These are phyloP conservation scores for Egretta garzetta DNA, from an alignment of 2,113 vertebrate genomes.

Conservation along the genomic window DNA sequence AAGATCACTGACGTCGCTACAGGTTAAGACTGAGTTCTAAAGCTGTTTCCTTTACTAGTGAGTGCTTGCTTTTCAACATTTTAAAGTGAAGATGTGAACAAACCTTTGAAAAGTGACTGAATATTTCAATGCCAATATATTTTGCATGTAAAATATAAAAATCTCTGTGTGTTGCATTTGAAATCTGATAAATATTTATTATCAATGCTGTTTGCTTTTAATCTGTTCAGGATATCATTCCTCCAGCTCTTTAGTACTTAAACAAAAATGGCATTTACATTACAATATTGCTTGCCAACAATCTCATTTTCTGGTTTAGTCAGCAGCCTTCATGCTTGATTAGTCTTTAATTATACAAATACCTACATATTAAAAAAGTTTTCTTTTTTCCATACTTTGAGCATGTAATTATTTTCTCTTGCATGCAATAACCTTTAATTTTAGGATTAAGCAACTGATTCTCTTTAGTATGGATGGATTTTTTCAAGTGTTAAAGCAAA, in stretches of 20 bases:
- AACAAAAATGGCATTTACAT: slow-evolving; percentile 88
- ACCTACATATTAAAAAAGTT: slow-evolving; percentile 86
- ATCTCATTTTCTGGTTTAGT: slow-evolving; percentile 99
- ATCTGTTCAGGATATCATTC: slow-evolving; percentile 82
- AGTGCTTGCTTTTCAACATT: slow-evolving; percentile 42
- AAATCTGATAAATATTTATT: slow-evolving; percentile 86
- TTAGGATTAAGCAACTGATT: slow-evolving; percentile 87
- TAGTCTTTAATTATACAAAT: slow-evolving; percentile 88
- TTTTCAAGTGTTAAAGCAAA: slow-evolving; percentile 84
- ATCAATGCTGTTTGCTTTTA: slow-evolving; percentile 84
- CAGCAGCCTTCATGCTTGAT: slow-evolving; percentile 96
- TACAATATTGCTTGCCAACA: slow-evolving; percentile 95
- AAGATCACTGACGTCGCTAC: neutral
- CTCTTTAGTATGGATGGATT: slow-evolving; percentile 79
- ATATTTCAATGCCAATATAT: slow-evolving; percentile 71
- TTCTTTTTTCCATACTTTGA: slow-evolving; percentile 82
- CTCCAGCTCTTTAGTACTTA: slow-evolving; percentile 81
- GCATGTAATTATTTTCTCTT: slow-evolving; percentile 86
- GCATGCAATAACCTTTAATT: slow-evolving; percentile 86
- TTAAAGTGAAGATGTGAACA: slow-evolving; percentile 69
- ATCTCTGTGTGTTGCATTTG: slow-evolving; percentile 72
- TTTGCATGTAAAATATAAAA: slow-evolving; percentile 77
- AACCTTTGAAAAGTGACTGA: slow-evolving; percentile 70
- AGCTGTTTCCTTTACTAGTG: slow-evolving; percentile 3
- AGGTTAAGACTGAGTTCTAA: slow-evolving; percentile 28